These are phyloP conservation scores for Antheraea assamensis DNA, from an alignment of 2,888 invertebrate genomes.

Conservation along the genomic window DNA sequence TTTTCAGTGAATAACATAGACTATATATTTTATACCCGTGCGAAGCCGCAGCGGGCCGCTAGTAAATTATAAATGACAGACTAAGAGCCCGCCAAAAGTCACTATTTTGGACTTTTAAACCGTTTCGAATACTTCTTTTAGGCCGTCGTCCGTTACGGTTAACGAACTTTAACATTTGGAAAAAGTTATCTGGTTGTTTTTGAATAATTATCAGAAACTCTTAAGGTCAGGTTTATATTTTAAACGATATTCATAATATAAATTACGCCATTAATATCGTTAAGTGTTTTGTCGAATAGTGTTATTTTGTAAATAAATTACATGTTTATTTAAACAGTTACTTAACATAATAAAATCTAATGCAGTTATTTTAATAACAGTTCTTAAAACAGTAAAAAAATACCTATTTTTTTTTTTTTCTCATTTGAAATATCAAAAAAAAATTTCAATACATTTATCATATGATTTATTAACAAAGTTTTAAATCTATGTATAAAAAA, in stretches of 20 bases:
- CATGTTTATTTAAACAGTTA: neutral
- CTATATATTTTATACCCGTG: no score
- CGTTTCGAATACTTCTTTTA: no score
- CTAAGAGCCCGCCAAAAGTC: no score
- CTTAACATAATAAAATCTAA: neutral
- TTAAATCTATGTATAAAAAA: no score
- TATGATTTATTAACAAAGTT: no score
- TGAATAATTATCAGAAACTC: neutral
- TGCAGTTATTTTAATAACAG: neutral
- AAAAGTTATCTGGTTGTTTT: neutral
- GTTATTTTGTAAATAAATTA: slow-evolving; percentile 2
- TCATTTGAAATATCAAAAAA: no score
- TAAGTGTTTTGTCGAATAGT: slow-evolving; percentile 8
- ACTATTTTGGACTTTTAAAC: no score
- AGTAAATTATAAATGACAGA: no score
- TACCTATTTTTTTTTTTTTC: no score
- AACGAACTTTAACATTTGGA: slow-evolving; percentile 6
- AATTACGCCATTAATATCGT: neutral
- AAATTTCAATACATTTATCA: no score
- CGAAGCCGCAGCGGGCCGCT: no score
- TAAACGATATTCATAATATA: neutral
- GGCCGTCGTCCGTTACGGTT: neutral
- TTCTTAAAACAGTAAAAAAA: neutral
- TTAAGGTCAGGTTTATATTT: neutral
- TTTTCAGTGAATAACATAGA: no score